Evolutionary conservation across 2,113 vertebrate species (phyloP).

Genomic region (Lagopus leucura): DNA sequence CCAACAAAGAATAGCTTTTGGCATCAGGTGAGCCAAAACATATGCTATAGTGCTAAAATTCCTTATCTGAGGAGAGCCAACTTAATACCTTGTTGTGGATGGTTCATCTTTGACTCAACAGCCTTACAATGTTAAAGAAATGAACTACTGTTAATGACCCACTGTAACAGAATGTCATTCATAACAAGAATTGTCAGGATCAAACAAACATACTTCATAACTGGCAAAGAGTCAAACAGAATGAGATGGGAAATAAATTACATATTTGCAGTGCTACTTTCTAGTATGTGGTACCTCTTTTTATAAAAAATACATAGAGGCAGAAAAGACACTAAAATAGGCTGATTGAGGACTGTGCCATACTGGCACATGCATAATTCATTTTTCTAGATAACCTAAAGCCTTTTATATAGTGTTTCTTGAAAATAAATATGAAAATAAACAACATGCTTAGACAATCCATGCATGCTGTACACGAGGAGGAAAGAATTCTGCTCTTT

Average conservation of each 20-base stretch:
- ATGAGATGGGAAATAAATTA: background rate
- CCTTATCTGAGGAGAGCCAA: background rate
- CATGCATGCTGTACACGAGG: background rate
- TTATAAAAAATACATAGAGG: background rate
- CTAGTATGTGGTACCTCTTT: background rate
- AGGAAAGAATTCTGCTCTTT: background rate
- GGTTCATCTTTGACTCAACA: background rate
- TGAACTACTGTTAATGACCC: background rate
- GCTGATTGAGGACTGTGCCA: background rate
- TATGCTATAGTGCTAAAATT: background rate
- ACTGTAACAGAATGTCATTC: background rate
- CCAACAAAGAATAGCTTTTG: background rate
- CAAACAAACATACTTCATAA: background rate
- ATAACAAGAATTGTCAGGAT: background rate
- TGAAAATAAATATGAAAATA: slow-evolving; percentile 6
- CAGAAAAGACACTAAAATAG: background rate
- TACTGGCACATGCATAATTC: slow-evolving; percentile 39
- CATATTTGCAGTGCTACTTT: background rate
- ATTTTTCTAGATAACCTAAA: slow-evolving; percentile 42
- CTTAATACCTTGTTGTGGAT: background rate
- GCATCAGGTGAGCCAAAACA: background rate
- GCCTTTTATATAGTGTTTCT: background rate
- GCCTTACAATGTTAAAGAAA: background rate
- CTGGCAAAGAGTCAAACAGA: background rate
- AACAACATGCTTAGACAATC: background rate